A percentile compares a stretch with the other conserved stretches of the same genome.
Evolutionary conservation across 2,113 vertebrate species (phyloP).

Genomic region (Nymphicus hollandicus): DNA sequence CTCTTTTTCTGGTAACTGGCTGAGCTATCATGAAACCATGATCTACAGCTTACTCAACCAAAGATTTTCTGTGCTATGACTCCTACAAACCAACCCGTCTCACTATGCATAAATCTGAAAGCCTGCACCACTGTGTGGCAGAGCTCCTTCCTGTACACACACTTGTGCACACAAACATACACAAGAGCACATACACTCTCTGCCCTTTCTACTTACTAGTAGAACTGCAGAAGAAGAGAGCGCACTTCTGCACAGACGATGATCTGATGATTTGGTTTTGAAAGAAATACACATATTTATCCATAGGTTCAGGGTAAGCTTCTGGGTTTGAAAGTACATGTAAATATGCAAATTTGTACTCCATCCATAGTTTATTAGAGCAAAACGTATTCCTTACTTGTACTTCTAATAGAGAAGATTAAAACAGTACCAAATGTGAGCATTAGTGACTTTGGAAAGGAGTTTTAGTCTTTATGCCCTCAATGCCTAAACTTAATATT

Average conservation of each 20-base stretch:
- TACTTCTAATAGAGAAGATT: background rate
- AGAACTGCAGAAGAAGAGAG: background rate
- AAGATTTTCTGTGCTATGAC: background rate
- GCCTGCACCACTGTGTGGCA: background rate
- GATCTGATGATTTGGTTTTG: background rate
- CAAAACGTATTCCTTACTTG: background rate
- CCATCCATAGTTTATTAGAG: background rate
- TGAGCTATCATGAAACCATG: background rate
- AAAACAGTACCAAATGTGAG: conserved; percentile 10
- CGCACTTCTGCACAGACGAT: accelerated
- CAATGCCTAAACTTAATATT: conserved; percentile 53
- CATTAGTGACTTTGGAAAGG: conserved; percentile 21
- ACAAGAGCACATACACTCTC: accelerated
- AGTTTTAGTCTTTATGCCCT: conserved; percentile 42
- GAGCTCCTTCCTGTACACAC: background rate
- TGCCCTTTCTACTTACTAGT: background rate
- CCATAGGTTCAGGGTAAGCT: background rate
- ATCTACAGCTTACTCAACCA: background rate
- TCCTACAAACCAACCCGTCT: background rate
- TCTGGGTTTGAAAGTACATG: background rate
- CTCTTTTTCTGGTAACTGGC: background rate
- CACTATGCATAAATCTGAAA: background rate
- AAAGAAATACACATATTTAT: background rate
- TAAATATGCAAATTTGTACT: background rate
- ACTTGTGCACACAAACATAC: background rate